Conservation (phyloP, 2,113 vertebrate genomes). For the Coturnix japonica region DNA sequence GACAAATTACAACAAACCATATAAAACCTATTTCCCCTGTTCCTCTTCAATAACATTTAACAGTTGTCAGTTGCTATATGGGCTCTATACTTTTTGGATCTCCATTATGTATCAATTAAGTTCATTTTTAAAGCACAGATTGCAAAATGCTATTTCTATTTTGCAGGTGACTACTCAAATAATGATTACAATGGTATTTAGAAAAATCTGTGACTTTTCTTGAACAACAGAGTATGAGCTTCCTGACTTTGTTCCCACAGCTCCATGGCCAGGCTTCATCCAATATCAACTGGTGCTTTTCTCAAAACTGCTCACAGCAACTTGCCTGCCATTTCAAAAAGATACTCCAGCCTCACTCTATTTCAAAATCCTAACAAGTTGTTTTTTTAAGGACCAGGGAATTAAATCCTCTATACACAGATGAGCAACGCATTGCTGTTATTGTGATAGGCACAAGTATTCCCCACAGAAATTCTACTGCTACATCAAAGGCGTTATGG, state of each 20-base stretch:
- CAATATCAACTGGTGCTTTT: not conserved
- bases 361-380: not conserved
- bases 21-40: not conserved
- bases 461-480: not conserved
- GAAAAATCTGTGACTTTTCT: not conserved
- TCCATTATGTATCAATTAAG: not conserved
- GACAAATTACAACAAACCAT: not conserved
- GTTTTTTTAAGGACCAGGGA: not conserved
- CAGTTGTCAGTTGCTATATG: not conserved
- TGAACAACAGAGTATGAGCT: not conserved
- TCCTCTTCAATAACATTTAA: not conserved
- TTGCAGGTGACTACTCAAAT: not conserved
- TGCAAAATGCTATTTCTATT: not conserved
- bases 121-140: not conserved
- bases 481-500: fast-evolving
- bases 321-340: not conserved
- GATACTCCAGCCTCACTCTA: not conserved
- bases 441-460: not conserved
- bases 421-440: not conserved
- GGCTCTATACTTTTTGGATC: not conserved
- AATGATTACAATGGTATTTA: not conserved
- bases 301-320: not conserved
- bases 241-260: not conserved
- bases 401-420: not conserved
- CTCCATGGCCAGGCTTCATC: not conserved